Base-by-base conservation (phyloP, 2,888 invertebrate genomes). In the Nudaria mundana region DNA sequence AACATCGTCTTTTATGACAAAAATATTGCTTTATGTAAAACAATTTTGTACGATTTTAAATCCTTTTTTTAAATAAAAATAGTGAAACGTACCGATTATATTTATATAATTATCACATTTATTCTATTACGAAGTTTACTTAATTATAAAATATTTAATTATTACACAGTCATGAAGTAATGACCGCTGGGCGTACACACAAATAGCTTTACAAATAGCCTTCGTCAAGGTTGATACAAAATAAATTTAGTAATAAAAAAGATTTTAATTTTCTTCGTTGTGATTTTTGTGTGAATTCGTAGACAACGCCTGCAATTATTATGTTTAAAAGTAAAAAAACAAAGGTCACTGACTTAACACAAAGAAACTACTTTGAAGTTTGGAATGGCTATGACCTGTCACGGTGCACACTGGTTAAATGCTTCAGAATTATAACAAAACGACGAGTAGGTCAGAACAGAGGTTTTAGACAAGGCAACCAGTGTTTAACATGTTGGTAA, bases 371-470 rank as follows among this genome's bases (percentile, higher is more conserved):
- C 36, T 39, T n/a, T n/a, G n/a, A n/a, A n/a, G 48, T 38, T 40
- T 53, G 40, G 32, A 34, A 53, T 42, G 45, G 33, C 47, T 56
- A 30, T 43, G 53, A 58, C 48, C 51, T 37, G 54, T 47, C 48
- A 54, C 59, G 54, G 45, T 52, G 28, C 48, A 48, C 59, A 48
- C 44, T 52, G 30, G 34, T 35, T 29, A 37, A 35, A 14, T 23
- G 22, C 31, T 37, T 30, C 15, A 32, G 32, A 10, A 25, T 16
- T 25, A 26, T 32, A 29, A 47, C 16, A 40, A 40, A 41, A 47
- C 16, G 28, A 41, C 13, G 20, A 30, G 11, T 31, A 33, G 28
- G 13, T 33, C 39, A 20, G 18, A 40, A 24, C 56, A 56, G 56
- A 58, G 55, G 58, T 37, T 48, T 42, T 36, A 28, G 24, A 33